These are phyloP conservation scores for Neoitamus cyanurus DNA, from an alignment of 2,888 invertebrate genomes.

Conservation along the genomic window DNA sequence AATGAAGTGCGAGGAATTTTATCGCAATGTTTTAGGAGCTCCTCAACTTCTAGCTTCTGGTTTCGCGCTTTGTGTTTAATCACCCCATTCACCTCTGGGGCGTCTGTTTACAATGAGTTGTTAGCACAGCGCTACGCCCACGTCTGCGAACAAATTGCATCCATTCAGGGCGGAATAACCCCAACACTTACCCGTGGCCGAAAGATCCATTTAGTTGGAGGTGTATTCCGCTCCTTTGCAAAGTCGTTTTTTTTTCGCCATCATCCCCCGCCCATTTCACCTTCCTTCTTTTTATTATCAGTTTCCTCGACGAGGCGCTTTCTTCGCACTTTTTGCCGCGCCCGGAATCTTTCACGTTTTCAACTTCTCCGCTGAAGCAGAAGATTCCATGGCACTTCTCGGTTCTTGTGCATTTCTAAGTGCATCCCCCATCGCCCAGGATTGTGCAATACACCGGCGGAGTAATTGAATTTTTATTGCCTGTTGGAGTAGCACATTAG, in stretches of 20 bases:
- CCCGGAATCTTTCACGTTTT: conserved; percentile 9
- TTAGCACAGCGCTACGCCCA: background rate
- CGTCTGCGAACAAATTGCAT: conserved; percentile 21
- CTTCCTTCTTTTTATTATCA: conserved; percentile 27
- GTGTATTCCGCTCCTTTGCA: background rate
- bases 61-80: conserved; percentile 3
- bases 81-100: conserved; percentile 11
- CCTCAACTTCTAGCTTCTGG: conserved; percentile 3
- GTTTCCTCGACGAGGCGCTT: conserved; percentile 2
- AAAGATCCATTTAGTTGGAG: conserved; percentile 15
- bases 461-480: conserved; percentile 43
- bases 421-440: background rate
- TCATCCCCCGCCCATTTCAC: background rate
- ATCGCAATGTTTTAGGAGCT: background rate
- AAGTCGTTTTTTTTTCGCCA: background rate
- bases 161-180: conserved; percentile 21
- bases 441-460: conserved; percentile 8
- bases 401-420: conserved; percentile 33
- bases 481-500: conserved; percentile 31
- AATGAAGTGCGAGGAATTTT: conserved; percentile 23
- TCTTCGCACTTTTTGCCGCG: conserved; percentile 3
- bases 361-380: background rate
- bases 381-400: background rate
- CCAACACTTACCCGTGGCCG: background rate
- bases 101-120: conserved; percentile 30